Percentiles rank a stretch among this genome's conserved stretches.
Conservation (phyloP, 53 echinoderm and acorn worm genomes). For the Mesocentrotus franciscanus region DNA sequence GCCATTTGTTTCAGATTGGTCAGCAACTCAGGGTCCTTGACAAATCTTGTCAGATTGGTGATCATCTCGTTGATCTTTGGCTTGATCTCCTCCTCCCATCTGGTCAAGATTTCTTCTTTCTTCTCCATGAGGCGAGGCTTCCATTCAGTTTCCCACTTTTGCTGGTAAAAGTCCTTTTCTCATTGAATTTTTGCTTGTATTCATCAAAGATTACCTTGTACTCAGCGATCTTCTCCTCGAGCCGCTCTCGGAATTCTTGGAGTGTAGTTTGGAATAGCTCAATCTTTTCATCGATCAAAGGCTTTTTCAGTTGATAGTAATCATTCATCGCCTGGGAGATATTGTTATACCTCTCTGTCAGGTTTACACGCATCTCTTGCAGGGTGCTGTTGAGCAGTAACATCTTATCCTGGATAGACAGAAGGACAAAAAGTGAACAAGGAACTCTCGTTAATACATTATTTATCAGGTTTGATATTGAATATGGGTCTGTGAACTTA, state of each 20-base stretch:
- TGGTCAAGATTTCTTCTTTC: conserved; percentile 31
- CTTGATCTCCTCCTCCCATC: conserved; percentile 61
- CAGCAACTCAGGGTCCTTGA: conserved; percentile 58
- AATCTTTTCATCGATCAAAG: conserved; percentile 59
- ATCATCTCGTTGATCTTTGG: conserved; percentile 32
- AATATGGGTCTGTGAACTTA: no score
- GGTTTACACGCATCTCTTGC: conserved; percentile 26
- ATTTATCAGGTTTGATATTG: not conserved
- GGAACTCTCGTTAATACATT: not conserved
- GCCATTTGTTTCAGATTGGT: conserved; percentile 54
- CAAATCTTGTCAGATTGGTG: not conserved
- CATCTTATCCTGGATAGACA: conserved; percentile 49
- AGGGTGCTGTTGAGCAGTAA: conserved; percentile 21
- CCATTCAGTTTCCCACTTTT: conserved; percentile 52
- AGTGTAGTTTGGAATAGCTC: conserved; percentile 53
- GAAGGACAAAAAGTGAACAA: not conserved
- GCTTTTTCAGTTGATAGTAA: conserved; percentile 32
- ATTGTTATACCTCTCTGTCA: conserved; percentile 65
- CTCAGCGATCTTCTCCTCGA: conserved; percentile 55
- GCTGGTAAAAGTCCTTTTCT: conserved; percentile 19
- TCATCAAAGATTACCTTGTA: not conserved
- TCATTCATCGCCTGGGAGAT: not conserved
- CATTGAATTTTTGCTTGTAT: conserved; percentile 52
- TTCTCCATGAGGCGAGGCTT: conserved; percentile 27
- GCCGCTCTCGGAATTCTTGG: conserved; percentile 19